Percentiles rank a stretch among this genome's conserved stretches.
Evolutionary conservation across 2,113 vertebrate species (phyloP).

Genomic region (Callorhinus ursinus): DNA sequence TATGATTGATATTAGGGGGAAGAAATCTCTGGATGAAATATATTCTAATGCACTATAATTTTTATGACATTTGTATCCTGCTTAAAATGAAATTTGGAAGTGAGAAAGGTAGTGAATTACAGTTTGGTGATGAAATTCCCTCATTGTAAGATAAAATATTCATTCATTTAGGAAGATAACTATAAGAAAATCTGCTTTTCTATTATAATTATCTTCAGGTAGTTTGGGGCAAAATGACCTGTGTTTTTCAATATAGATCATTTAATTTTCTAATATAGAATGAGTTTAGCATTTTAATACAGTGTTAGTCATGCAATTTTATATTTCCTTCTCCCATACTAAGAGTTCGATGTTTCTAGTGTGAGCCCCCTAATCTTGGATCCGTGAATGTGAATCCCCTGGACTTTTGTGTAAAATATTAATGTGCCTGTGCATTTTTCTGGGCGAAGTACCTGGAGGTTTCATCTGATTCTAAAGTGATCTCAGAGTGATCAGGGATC

Average conservation of each 20-base stretch:
- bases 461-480: background rate
- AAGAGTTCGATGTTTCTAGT: background rate
- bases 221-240: conserved; percentile 48
- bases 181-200: conserved; percentile 50
- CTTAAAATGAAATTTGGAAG: conserved; percentile 30
- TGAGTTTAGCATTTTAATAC: conserved; percentile 42
- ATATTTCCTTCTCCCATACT: background rate
- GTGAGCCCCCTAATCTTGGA: background rate
- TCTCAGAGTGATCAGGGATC: background rate
- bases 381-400: background rate
- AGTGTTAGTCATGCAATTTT: conserved; percentile 11
- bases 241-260: conserved; percentile 49
- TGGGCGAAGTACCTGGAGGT: background rate
- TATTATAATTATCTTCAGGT: conserved; percentile 28
- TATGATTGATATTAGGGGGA: background rate
- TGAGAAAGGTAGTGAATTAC: conserved; percentile 31
- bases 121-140: conserved; percentile 44
- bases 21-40: background rate
- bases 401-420: background rate
- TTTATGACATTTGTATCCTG: background rate
- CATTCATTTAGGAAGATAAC: conserved; percentile 46
- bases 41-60: conserved; percentile 21
- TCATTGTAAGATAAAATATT: conserved; percentile 32
- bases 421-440: background rate
- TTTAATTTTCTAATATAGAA: conserved; percentile 62